Base-by-base conservation (phyloP, 2,888 invertebrate species). In the Chrysopilus asiliformis region DNA sequence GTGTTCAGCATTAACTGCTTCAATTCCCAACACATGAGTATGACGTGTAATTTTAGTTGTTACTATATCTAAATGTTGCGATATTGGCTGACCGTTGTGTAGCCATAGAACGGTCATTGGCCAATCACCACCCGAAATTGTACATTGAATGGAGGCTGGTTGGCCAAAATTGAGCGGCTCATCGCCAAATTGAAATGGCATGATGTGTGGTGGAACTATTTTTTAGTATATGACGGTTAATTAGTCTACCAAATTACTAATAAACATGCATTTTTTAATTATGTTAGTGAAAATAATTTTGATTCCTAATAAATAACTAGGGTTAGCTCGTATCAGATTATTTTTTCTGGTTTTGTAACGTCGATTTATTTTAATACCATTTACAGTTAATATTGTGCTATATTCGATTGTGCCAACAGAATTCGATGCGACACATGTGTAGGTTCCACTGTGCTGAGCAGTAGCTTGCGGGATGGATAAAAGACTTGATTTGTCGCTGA, bases 111-210 rank as follows among this genome's bases (percentile, higher is more conserved):
- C 68, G 41, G 60, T 60, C 40, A 74, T 60, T 15, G 74, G 72
- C 45, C 67, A 58, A 56, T 74, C 73, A 15, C 73, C 70, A 33
- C 62, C 60, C 17, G 58, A 49, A 22, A 66, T 57, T 17, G 64
- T 57, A 46, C 70, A 70, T 40, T 73, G 71, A 32, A 79, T 68
- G 37, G 78, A 78, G 32, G 49, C 74, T 41, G 75, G 69, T 49
- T 81, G 79, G 5, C 80, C 81, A 42, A 79, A 76, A 55, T 80
- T 78, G 43, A 79, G 71, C 38, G 77, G 70, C 50, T 79, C 77
- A 36, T 78, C 78, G 47, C 79, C 80, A 53, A 83, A 79, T 49
- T 72, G 70, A 57, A 82, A 77, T 37, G 78, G 78, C 51, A 74
- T 72, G 59, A 82, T 78, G 67, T 76, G 76, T 49, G 79, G 79